phyloP scores from a whole-genome alignment of 2,888 invertebrate species.

The Lamellibrachia satsuma region DNA sequence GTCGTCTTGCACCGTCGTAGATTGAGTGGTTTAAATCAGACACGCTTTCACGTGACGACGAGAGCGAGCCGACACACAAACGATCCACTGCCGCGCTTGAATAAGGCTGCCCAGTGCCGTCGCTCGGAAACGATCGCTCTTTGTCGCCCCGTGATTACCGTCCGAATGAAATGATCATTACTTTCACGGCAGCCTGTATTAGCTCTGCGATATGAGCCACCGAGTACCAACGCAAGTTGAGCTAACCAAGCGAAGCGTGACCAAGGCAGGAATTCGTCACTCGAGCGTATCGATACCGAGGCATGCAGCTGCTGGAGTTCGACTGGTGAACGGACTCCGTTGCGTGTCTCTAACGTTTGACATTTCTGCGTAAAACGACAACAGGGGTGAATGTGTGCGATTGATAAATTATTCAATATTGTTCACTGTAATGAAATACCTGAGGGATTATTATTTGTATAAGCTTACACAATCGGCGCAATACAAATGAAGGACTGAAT shows the following conservation, averaged over 20 bases:
- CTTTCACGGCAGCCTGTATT: background rate
- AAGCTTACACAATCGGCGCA: background rate
- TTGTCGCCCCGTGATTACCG: background rate
- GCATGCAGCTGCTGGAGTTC: too few species aligned
- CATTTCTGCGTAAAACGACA: conserved; percentile 1
- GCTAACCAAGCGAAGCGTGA: background rate
- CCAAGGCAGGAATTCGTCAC: background rate
- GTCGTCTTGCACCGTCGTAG: background rate
- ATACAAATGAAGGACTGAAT: background rate
- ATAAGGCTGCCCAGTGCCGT: background rate
- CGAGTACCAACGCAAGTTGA: background rate
- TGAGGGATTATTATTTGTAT: background rate
- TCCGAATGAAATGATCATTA: background rate
- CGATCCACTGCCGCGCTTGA: background rate
- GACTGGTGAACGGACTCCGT: background rate
- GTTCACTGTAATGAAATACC: background rate
- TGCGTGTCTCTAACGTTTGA: background rate
- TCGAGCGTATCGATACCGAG: background rate
- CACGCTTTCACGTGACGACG: background rate
- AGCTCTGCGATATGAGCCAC: background rate
- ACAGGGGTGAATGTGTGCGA: background rate
- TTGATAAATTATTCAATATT: background rate
- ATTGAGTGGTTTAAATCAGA: background rate
- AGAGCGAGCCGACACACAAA: background rate
- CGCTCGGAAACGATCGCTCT: background rate